These are phyloP conservation scores for Monochamus alternatus DNA, from an alignment of 2,888 invertebrate species.

Conservation along the genomic window DNA sequence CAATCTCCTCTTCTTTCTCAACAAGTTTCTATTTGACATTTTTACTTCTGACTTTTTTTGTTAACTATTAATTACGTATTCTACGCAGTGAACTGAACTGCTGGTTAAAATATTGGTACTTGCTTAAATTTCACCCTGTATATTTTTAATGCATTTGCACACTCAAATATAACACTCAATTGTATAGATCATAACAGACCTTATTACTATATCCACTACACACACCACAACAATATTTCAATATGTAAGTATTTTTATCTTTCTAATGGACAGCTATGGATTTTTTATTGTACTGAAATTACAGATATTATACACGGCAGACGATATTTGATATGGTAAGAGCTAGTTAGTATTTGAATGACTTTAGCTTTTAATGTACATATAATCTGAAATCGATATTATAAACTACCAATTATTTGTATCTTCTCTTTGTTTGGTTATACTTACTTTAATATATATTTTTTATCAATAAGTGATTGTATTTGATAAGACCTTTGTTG, in stretches of 20 bases:
- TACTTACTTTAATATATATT: background rate
- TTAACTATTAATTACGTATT: too few relatives aligned
- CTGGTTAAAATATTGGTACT: too few relatives aligned
- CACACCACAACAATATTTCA: background rate
- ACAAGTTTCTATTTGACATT: too few relatives aligned
- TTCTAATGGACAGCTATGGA: background rate
- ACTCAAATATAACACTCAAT: too few relatives aligned
- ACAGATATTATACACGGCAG: background rate
- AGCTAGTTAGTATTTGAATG: background rate
- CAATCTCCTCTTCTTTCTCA: too few relatives aligned
- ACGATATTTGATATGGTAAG: background rate
- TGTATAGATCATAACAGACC: too few relatives aligned
- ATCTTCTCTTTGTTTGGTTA: conserved; percentile 1
- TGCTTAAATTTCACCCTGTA: too few relatives aligned
- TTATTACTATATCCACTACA: background rate
- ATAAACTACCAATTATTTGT: background rate
- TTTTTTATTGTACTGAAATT: conserved; percentile 3
- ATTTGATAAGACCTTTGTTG: background rate
- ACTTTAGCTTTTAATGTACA: conserved; percentile 1
- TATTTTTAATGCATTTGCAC: too few relatives aligned
- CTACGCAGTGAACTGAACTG: too few relatives aligned
- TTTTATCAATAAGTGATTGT: conserved; percentile 11
- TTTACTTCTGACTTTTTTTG: too few relatives aligned
- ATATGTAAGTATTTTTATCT: background rate
- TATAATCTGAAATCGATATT: conserved; percentile 16